Base-by-base conservation (phyloP, 2,797 vertebrate species). In the Anguilla marmorata region DNA sequence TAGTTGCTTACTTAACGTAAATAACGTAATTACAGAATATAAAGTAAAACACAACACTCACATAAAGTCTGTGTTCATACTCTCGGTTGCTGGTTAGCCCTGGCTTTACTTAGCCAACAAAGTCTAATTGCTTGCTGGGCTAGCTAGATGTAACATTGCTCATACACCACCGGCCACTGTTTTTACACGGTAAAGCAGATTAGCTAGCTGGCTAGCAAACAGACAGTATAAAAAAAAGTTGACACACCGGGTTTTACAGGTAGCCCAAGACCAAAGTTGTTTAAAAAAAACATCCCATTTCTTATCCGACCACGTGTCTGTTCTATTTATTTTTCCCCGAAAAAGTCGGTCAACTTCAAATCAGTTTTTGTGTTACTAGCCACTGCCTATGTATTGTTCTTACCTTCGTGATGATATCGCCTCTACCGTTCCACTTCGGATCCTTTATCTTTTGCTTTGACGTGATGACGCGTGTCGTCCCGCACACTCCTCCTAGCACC, bases 391-490 rank as follows among this genome's bases (percentile, higher is more conserved):
- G 30, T 76, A 76, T 76, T 48, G 79, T 82, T 50, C 79, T 82
- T 82, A 82, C 79, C 79, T 82, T 45, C 45, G 14, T 41, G 79
- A 48, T 41, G 79, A 48, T 21, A 50, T 82, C 79, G 79, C 79
- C 79, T 50, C 24, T 14, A n/a, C 19, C 45, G 16, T 48, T 50
- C 79, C 79, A n/a, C 19, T 48, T 82, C 41, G 79, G 87, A 48
- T 84, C 21, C 30, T 56, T 87, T 88, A 45, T 48, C 87, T 52
- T 74, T 76, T 50, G n/a, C 87, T 56, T 74, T 84, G 83, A 84
- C 87, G 82, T 85, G 83, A 88, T 88, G 87, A 88, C 87, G 87
- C 82, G 27, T 2, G 14, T 27, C 58, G 86, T 52, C 76, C 79
- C 58, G 79, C 87, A 74, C 54, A 63, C 82, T 74, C 58, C 83